A percentile compares a stretch with the other conserved stretches of the same genome.
Evolutionary conservation across 2,797 vertebrate species (phyloP).

Genomic region (Salmo trutta): DNA sequence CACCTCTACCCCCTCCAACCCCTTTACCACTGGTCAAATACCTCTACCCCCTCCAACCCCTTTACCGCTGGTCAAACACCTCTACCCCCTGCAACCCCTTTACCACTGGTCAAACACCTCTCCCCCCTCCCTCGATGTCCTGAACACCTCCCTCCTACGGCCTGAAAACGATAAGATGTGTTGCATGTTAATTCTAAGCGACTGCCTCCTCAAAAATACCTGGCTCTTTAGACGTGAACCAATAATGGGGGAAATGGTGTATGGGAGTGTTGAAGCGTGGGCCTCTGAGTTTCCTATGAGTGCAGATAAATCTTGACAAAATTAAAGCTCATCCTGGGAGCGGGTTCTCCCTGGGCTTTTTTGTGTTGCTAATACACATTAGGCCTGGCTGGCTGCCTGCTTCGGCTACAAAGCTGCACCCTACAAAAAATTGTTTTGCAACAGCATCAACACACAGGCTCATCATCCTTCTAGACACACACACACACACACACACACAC

Average conservation of each 20-base stretch:
- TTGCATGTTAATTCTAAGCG: conserved; percentile 77
- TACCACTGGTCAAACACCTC: conserved; percentile 4
- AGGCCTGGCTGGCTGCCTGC: conserved; percentile 79
- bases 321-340: conserved; percentile 81
- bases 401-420: conserved; percentile 82
- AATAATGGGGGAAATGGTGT: conserved; percentile 75
- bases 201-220: conserved; percentile 71
- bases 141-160: conserved; percentile 55
- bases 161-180: conserved; percentile 63
- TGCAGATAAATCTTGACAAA: conserved; percentile 87
- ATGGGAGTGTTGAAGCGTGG: conserved; percentile 49
- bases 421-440: conserved; percentile 16
- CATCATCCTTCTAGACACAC: conserved; percentile 45
- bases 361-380: conserved; percentile 89
- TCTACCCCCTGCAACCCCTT: neutral
- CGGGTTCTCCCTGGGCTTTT: conserved; percentile 53
- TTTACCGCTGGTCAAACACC: conserved; percentile 4
- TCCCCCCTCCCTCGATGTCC: conserved; percentile 19
- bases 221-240: conserved; percentile 71
- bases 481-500: conserved; percentile 29
- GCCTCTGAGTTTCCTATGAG: conserved; percentile 65
- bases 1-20: neutral
- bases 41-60: neutral
- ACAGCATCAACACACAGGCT: neutral
- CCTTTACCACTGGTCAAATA: conserved; percentile 6